Base-by-base conservation (phyloP, 1,140 invertebrate species). In the Drosophila trapezifrons region DNA sequence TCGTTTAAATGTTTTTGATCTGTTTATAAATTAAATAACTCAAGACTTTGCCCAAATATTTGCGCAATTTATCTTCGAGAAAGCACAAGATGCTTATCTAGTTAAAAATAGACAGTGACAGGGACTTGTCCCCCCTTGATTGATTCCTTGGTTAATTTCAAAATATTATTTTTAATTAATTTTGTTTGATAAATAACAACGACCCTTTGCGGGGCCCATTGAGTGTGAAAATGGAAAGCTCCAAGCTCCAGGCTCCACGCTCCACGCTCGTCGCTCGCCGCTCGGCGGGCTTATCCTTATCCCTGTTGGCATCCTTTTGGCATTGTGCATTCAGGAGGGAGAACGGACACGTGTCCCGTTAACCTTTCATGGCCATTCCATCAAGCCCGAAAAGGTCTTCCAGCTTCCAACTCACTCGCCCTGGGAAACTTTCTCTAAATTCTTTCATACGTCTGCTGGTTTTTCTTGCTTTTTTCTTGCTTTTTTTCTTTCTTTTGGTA, bases 311-410 rank as follows among this genome's bases (percentile, higher is more conserved):
- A 57, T 78, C 46, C 35, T 46, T 58, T 65, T 27, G 46, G 52
- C 74, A 55, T 69, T 76, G 47, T 52, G 60, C 69, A 66, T 51
- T 74, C 63, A 66, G 76, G 18, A 63, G 43, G 60, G 71, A 51
- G 40, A 47, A 66, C 56, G 73, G 62, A 83, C 83, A 86, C 83
- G 83, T 86, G 83, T 71, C 66, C 79, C 83, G 63, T 80, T 70
- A 86, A 86, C 83, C 83, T 86, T 86, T 86, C 80, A 67, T 70
- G 72, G 78, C 63, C 56, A 72, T 72, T 62, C 76, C 66, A 63
- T 82, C 63, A 70, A 72, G 78, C 65, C 37, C 20, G 54, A 76
- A 77, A 69, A 51, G 74, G 73, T 76, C 62, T 73, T 55, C 49
- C 15, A 32, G 25, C 69, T 37, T 10, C 32, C 45, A 63, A 40